Evolutionary conservation across 1,140 invertebrate species (phyloP), one percentile per base, ranked within the genome.

Genomic region (Adoxophyes honmai): DNA sequence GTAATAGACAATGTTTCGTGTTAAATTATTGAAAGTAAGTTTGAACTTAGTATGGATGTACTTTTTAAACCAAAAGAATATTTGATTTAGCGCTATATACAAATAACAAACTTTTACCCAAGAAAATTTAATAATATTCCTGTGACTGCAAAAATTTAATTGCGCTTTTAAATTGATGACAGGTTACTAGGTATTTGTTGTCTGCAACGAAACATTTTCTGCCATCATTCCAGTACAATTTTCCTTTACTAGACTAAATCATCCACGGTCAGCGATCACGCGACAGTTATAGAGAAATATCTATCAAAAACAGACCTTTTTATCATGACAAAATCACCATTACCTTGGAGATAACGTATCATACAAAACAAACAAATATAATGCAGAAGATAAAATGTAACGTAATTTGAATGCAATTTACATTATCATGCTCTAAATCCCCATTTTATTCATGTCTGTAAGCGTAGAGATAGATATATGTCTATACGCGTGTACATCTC

Each of bases 351-450:
- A 48, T 48, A 48, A 1, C n/a, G 21, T 48, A 48, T 48, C 42
- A 21, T n/a, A 48, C 15, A 48, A 28, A 28, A 18, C n/a, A 48
- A 48, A 48, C 42, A 48, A n/a, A 4, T 5, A 28, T 5, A 28
- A 48, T 48, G 42, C 42, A 48, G 42, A 48, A 21, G 16, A 48
- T 28, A 48, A 18, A 42, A 42, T 42, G 0, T 21, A 42, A 6
- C 8, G 39, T 21, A 42, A 42, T 48, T 28, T 48, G 10, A 48
- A 28, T 48, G 42, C 42, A 48, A 48, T 48, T 48, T 21, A 6
- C 7, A 48, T 48, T 48, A 9, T 33, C 42, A 6, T 48, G 13
- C 10, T 28, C 21, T 21, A 11, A 33, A 28, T 21, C 42, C n/a
- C 18, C 6, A 21, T 18, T 48, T 28, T 42, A 42, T 18, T 48